phyloP scores from a whole-genome alignment of 2,888 invertebrate genomes.

The Biston stratarius region DNA sequence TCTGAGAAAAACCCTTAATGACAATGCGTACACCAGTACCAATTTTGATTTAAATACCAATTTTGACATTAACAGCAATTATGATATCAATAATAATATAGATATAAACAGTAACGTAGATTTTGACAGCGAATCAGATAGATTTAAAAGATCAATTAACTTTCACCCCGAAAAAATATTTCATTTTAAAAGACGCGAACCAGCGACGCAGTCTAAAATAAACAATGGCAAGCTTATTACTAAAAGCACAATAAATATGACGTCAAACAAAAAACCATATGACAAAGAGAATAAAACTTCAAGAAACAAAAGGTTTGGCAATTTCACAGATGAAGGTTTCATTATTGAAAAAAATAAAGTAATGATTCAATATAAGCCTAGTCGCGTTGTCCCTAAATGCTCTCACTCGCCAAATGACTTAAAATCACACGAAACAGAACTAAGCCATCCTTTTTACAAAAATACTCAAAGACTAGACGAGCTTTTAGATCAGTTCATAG shows the following conservation, averaged over 20 bases:
- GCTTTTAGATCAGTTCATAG: constrained; percentile 59
- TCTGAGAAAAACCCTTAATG: constrained; percentile 54
- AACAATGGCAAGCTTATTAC: constrained; percentile 24
- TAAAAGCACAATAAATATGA: constrained; percentile 23
- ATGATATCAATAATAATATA: neutral
- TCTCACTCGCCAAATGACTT: constrained; percentile 62
- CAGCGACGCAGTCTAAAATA: constrained; percentile 5
- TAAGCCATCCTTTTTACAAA: constrained; percentile 71
- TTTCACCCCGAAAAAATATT: constrained; percentile 38
- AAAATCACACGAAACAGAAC: constrained; percentile 61
- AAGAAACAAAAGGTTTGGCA: constrained; percentile 45
- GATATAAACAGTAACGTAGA: constrained; percentile 14
- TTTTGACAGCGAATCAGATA: constrained; percentile 40
- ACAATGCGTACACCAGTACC: constrained; percentile 6
- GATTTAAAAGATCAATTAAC: constrained; percentile 61
- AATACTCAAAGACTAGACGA: constrained; percentile 68
- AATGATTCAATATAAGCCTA: constrained; percentile 59
- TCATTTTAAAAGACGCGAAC: constrained; percentile 23
- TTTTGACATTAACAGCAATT: constrained; percentile 2
- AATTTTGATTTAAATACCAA: neutral
- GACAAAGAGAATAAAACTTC: constrained; percentile 16
- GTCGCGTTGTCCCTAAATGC: constrained; percentile 62
- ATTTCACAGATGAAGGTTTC: constrained; percentile 50
- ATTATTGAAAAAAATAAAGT: constrained; percentile 65
- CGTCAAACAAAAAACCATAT: constrained; percentile 14